phyloP scores from a whole-genome alignment of 2,797 vertebrate genomes.

The Nannoperca obscura region DNA sequence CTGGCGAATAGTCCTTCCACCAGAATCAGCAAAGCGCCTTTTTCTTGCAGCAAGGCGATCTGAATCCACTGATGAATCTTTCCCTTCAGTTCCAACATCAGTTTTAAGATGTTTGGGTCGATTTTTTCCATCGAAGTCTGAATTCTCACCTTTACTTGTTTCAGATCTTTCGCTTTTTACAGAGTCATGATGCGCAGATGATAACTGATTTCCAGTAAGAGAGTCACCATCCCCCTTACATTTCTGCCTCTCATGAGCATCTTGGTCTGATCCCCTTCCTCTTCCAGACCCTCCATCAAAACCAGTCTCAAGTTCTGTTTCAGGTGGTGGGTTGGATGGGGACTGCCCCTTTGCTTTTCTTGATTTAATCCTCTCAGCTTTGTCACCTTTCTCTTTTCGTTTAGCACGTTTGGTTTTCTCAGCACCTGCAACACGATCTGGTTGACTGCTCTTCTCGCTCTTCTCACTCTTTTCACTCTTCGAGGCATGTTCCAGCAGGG shows the following conservation, averaged over 20 bases:
- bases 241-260: slow-evolving; percentile 88
- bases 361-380: slow-evolving; percentile 89
- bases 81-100: slow-evolving; percentile 87
- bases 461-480: slow-evolving; percentile 93
- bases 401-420: slow-evolving; percentile 93
- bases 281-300: slow-evolving; percentile 87
- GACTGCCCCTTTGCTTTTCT: slow-evolving; percentile 93
- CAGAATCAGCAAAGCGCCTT: slow-evolving; percentile 93
- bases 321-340: slow-evolving; percentile 89
- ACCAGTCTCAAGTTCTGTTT: slow-evolving; percentile 89
- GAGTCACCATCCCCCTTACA: slow-evolving; percentile 90
- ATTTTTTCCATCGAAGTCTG: slow-evolving; percentile 90
- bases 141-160: slow-evolving; percentile 87
- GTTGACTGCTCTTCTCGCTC: slow-evolving; percentile 89
- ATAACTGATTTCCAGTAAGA: slow-evolving; percentile 81
- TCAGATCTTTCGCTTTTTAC: slow-evolving; percentile 89
- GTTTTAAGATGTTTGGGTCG: slow-evolving; percentile 90
- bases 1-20: slow-evolving; percentile 87
- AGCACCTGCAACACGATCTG: slow-evolving; percentile 82
- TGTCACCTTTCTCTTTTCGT: slow-evolving; percentile 94
- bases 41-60: slow-evolving; percentile 96
- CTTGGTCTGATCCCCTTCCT: slow-evolving; percentile 89
- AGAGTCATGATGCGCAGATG: slow-evolving; percentile 83
- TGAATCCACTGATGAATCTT: slow-evolving; percentile 87
- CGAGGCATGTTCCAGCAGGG: slow-evolving; percentile 87